Conservation (phyloP, 64 coral and sea anemone species). For the Platygyra sinensis region DNA sequence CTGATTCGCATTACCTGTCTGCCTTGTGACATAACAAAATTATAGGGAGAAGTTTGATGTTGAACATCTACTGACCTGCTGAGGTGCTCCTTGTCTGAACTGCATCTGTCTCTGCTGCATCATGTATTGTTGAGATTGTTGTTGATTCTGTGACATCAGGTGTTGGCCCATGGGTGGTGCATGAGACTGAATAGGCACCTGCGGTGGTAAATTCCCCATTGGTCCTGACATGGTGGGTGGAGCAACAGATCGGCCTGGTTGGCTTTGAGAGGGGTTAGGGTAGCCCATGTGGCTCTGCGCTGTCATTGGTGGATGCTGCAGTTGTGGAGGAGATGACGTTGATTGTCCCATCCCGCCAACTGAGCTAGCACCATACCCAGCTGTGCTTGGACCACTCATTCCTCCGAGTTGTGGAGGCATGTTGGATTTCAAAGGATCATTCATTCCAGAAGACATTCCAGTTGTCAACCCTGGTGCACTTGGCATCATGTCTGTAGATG, state of each 20-base stretch:
- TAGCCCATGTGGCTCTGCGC: constrained; percentile 69
- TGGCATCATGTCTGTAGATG: constrained; percentile 29
- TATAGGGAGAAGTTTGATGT: neutral
- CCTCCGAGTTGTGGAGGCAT: constrained; percentile 34
- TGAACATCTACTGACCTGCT: constrained; percentile 61
- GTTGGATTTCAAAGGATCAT: constrained; percentile 14
- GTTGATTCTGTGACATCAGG: constrained; percentile 79
- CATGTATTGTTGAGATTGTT: constrained; percentile 68
- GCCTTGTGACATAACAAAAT: no score
- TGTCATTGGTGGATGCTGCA: constrained; percentile 79
- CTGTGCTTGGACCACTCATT: constrained; percentile 47
- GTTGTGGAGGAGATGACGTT: constrained; percentile 57
- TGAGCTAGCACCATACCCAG: constrained; percentile 38
- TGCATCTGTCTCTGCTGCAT: constrained; percentile 92
- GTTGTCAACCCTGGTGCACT: constrained; percentile 44
- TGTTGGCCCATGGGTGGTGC: constrained; percentile 63
- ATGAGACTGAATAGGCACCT: constrained; percentile 73
- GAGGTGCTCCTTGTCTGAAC: constrained; percentile 62
- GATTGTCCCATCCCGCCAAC: constrained; percentile 57
- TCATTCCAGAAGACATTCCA: constrained; percentile 33
- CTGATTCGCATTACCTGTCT: no score
- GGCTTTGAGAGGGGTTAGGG: constrained; percentile 48
- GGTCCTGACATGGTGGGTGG: constrained; percentile 61
- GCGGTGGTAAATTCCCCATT: constrained; percentile 57
- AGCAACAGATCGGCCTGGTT: constrained; percentile 41